Percentiles rank a stretch among this genome's conserved stretches.
phyloP scores from a whole-genome alignment of 2,888 invertebrate genomes.

The Ditylenchus weischeri region DNA sequence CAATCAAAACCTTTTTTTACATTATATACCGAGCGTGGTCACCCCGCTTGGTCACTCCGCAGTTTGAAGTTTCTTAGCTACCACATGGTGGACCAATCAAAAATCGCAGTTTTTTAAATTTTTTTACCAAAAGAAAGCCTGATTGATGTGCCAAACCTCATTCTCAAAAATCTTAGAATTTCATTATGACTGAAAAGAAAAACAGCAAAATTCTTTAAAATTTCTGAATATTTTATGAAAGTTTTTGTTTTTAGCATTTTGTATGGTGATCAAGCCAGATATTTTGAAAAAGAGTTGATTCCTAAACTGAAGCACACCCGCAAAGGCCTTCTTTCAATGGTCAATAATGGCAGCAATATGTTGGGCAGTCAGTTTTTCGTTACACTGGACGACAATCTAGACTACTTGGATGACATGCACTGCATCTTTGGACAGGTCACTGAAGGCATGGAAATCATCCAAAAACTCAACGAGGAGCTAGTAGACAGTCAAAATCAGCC shows the following conservation, averaged over 20 bases:
- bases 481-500: conserved; percentile 85
- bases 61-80: no score
- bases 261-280: conserved; percentile 80
- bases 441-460: conserved; percentile 77
- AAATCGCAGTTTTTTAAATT: no score
- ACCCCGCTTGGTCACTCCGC: no score
- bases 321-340: conserved; percentile 71
- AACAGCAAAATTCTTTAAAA: no score
- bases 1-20: no score
- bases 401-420: conserved; percentile 81
- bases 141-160: background rate
- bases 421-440: conserved; percentile 86
- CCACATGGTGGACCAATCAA: no score
- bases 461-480: conserved; percentile 85
- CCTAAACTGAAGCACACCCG: conserved; percentile 86
- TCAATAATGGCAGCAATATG: conserved; percentile 81
- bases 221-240: no score
- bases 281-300: conserved; percentile 83
- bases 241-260: conserved; percentile 67
- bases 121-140: no score
- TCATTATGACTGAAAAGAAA: no score
- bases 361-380: conserved; percentile 86
- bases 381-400: conserved; percentile 80
- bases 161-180: background rate
- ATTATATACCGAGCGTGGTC: no score